These are phyloP conservation scores for Clarias magur DNA, from an alignment of 2,113 vertebrate species.

Conservation along the genomic window DNA sequence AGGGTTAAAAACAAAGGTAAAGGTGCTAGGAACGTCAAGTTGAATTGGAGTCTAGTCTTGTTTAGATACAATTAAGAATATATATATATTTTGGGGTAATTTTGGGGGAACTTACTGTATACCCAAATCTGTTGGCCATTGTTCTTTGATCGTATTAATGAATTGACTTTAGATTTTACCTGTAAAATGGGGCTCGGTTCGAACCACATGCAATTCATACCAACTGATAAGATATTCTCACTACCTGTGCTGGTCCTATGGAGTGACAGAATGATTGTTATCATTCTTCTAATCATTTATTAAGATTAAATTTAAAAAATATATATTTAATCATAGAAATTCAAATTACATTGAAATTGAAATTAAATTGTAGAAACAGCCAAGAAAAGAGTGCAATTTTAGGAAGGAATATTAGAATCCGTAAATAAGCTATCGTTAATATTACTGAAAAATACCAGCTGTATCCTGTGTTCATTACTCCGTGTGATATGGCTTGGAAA, in stretches of 20 bases:
- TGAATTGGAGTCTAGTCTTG: background rate
- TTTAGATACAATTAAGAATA: background rate
- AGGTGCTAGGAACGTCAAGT: too few relatives aligned
- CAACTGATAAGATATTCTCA: background rate
- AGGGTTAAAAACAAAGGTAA: too few relatives aligned
- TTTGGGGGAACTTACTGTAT: background rate
- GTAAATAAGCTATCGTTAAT: background rate
- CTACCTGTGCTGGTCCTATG: background rate
- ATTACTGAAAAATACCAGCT: background rate
- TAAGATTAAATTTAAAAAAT: background rate
- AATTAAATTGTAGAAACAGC: too few relatives aligned
- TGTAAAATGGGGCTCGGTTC: background rate
- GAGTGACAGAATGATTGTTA: background rate
- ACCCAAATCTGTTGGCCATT: background rate
- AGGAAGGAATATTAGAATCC: background rate
- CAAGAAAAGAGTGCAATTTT: background rate
- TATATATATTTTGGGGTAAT: background rate
- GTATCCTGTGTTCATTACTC: too few relatives aligned
- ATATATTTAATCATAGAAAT: too few relatives aligned
- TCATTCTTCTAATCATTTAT: background rate
- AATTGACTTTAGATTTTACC: background rate
- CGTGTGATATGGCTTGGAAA: too few relatives aligned
- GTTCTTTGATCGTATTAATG: background rate
- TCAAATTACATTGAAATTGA: too few relatives aligned
- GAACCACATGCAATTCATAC: background rate